phyloP scores from a whole-genome alignment of 2,113 vertebrate species.

The Dryoscopus gambensis region DNA sequence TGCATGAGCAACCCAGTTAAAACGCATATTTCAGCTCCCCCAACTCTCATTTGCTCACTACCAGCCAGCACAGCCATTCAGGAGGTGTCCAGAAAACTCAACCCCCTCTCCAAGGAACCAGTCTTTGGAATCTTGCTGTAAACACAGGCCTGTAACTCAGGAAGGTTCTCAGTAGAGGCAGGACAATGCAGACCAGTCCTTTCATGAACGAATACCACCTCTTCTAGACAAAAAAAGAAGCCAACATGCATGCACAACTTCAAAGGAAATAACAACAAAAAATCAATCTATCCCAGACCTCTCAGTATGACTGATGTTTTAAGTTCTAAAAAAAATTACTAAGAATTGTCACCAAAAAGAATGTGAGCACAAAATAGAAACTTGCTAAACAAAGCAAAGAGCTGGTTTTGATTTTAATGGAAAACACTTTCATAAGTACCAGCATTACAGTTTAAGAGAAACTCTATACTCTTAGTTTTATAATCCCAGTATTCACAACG shows the following conservation, averaged over 20 bases:
- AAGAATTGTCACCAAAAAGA: background rate
- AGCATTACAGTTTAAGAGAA: background rate
- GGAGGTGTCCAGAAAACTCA: background rate
- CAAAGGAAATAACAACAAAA: background rate
- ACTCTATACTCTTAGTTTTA: background rate
- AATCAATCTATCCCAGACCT: background rate
- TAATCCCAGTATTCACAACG: background rate
- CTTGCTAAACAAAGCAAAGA: background rate
- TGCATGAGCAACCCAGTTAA: conserved; percentile 6
- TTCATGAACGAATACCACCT: background rate
- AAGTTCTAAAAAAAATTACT: background rate
- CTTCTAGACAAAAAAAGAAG: background rate
- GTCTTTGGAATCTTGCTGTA: background rate
- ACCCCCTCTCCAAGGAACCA: background rate
- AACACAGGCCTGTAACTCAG: background rate
- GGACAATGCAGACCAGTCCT: background rate
- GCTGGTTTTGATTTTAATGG: background rate
- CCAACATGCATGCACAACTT: background rate
- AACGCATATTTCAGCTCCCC: background rate
- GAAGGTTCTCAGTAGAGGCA: background rate
- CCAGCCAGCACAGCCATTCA: background rate
- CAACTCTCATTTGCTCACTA: background rate
- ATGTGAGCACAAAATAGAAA: background rate
- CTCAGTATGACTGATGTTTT: background rate
- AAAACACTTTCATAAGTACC: background rate